Base-by-base conservation (phyloP, 2,113 vertebrate species). In the Neotoma lepida region DNA sequence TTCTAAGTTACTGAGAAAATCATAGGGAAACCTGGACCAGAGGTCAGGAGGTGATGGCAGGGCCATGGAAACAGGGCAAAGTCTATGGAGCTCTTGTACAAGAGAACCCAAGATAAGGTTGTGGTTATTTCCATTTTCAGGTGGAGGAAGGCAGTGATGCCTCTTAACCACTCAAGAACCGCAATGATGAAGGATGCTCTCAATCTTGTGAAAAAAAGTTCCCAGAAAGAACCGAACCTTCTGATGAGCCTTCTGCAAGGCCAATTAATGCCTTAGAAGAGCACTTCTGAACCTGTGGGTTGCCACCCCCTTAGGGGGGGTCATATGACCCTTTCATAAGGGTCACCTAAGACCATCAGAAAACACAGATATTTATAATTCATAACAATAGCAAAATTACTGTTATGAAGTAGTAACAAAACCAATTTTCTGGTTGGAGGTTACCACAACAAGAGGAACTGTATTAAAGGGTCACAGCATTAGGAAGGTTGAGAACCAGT, bases 11-110 rank as follows among this genome's bases (percentile, higher is more conserved):
- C 77, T 6, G 15, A 90, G 86, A 68, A 80, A 77, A 90, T 33
- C 77, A 73, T 0, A 41, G 51, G 18, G 33, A 80, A 80, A 10
- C 33, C 18, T 80, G 30, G 49, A n/a, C 49, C 18, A 6, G 17
- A 20, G 9, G 49, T n/a, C 1, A 2, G 46, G 7, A 3, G 7
- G 30, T 51, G 7, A 51, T 51, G 2, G 9, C 0, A 3, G 44
- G n/a, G 14, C 41, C 18, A 15, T 2, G 64, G 56, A 22, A 9
- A 49, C n/a, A 74, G 44, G 68, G 35, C 30, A 6, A 56, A 49
- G 58, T 2, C 20, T 28, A 49, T 24, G 12, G 0, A 76, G 64
- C 6, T 12, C 15, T 30, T 9, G 18, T 56, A 35, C 84, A 85
- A 22, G 28, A 68, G 12, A 35, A 39, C 20, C 4, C 17, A 58